phyloP scores from a whole-genome alignment of 2,888 invertebrate species.

The Eupithecia dodoneata region DNA sequence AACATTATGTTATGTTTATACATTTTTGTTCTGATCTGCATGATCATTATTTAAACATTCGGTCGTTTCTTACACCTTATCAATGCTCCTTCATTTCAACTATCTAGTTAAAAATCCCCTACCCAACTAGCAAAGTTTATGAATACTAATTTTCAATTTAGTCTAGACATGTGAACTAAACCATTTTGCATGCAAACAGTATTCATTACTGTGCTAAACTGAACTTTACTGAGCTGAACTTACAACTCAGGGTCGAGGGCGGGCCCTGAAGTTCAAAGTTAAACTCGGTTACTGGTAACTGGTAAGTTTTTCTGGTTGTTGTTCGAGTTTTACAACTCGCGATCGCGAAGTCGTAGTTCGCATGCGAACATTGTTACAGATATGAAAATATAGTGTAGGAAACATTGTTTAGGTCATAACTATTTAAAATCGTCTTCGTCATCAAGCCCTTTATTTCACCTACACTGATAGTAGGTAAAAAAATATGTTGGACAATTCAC shows the following conservation, averaged over 20 bases:
- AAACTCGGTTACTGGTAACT: slow-evolving; percentile 26
- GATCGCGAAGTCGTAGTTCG: background rate
- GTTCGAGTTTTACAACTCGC: slow-evolving; percentile 13
- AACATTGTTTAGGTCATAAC: background rate
- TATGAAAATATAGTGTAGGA: background rate
- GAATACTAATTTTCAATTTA: slow-evolving; percentile 70
- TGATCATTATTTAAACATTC: background rate
- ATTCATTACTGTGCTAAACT: slow-evolving; percentile 61
- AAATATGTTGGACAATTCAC: no score
- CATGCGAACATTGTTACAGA: background rate
- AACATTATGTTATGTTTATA: no score
- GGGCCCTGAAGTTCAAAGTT: slow-evolving; percentile 27
- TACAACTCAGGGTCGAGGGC: slow-evolving; percentile 12
- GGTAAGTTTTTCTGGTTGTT: slow-evolving; percentile 31
- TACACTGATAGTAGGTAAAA: no score
- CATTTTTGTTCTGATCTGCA: background rate
- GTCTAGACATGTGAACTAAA: slow-evolving; percentile 71
- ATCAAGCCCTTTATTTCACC: no score
- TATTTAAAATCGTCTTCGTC: no score
- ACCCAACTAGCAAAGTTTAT: slow-evolving; percentile 53
- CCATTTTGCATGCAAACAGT: slow-evolving; percentile 72
- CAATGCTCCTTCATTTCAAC: slow-evolving; percentile 10
- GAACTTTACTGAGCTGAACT: slow-evolving; percentile 22
- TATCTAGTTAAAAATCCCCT: slow-evolving; percentile 18
- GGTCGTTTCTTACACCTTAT: background rate